Evolutionary conservation across 2,888 invertebrate genomes (phyloP), one percentile per base, ranked within the genome.

Genomic region (Meiosimyza platycephala): DNA sequence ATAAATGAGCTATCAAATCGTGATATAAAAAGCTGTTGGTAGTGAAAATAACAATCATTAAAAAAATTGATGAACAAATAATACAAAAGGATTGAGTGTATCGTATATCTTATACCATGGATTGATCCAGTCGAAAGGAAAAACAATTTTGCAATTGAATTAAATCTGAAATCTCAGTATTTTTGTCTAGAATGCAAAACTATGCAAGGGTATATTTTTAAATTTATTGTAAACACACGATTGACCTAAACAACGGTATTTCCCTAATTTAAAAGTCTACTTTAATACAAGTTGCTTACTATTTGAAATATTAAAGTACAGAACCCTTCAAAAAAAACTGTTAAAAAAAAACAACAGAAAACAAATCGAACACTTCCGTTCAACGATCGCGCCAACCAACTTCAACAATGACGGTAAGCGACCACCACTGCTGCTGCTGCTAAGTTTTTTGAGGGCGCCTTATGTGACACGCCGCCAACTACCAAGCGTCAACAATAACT

Each of bases 361-460:
- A 60, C 60, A 60, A 22, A n/a, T 60, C 13, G n/a, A 0, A 60
- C n/a, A 22, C 22, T 18, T 33, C 33, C 60, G n/a, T 60, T 40
- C 40, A 40, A 40, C 9, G 40, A 40, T 9, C 40, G 40, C 40
- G 40, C 9, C 40, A 40, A 40, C 9, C 40, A 7, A 40, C 40
- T 40, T 40, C 15, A 12, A 18, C 54, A 62, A 47, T n/a, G 4
- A 47, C 68, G 40, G 66, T 52, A 51, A 57, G 54, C 52, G 28
- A 52, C 18, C 71, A 62, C 47, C 48, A n/a, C 57, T 48, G 52
- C 40, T 16, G 52, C 40, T 16, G 33, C 68, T 62, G 63, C 59
- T 52, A 76, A 76, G 76, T 75, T 76, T 76, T 77, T 76, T 75
- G 77, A 77, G 76, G 77, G 75, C 76, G 78, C 75, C 73, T 76